Base-by-base conservation (phyloP, 1,140 invertebrate genomes). In the Globodera rostochiensis region DNA sequence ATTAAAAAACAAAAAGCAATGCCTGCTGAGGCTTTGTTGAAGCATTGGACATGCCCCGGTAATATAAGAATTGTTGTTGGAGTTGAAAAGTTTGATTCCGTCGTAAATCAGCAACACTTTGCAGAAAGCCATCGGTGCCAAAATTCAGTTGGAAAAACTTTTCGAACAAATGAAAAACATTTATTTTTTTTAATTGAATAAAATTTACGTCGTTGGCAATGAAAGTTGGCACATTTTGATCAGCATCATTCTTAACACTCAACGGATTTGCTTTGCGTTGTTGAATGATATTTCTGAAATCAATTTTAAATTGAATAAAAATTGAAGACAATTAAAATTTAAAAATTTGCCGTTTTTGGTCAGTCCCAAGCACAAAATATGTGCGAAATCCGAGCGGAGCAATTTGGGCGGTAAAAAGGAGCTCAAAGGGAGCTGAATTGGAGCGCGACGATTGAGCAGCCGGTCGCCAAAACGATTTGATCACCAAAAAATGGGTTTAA, bases 1-100 rank as follows among this genome's bases (percentile, higher is more conserved):
- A 50, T 45, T 36, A 64, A 64, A 64, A 36, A 2, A 36, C 36
- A 36, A 36, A 36, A 36, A 36, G 36, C 36, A 36, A 21, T 74
- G 45, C 36, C n/a, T 80, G 15, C 80, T 46, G 53, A 25, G 1
- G 80, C 36, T 21, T n/a, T 19, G 13, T 9, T 15, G 64, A 3
- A 64, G 19, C 66, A 73, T 73, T 74, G 67, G 47, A 57, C 67
- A 82, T 73, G 53, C 81, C 81, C 21, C 13, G 49, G 21, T 82
- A 82, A 46, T 73, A 82, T n/a, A 82, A 74, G 25, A 82, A 82
- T 74, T 80, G 49, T 46, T 82, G 81, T 11, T 64, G 50, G 1
- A 82, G 70, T 25, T n/a, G 15, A 15, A 45, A 50, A 25, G 79
- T 73, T n/a, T 57, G 73, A 19, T 82, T 82, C 19, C n/a, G 69